A percentile compares a stretch with the other conserved stretches of the same genome.
These are phyloP conservation scores for Sitta carolinensis DNA, from an alignment of 2,797 vertebrate species.

Conservation along the genomic window DNA sequence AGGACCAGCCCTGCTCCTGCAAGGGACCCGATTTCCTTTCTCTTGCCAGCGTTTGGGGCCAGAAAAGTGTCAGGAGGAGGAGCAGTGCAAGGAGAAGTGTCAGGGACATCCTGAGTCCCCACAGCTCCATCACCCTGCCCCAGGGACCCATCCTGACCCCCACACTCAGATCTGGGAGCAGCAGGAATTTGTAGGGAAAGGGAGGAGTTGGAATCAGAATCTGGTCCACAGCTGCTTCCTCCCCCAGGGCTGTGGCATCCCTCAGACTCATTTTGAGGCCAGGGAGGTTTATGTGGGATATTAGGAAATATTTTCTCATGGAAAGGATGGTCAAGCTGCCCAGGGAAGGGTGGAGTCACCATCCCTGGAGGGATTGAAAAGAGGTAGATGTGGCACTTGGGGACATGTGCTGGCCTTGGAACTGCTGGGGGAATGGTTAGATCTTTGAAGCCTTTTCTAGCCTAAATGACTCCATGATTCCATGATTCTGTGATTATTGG, in stretches of 20 bases:
- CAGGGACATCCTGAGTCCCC: background rate
- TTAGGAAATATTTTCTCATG: background rate
- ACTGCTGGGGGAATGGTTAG: background rate
- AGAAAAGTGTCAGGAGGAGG: background rate
- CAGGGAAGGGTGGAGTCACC: background rate
- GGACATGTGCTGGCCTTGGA: background rate
- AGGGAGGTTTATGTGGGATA: background rate
- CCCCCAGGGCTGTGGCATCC: background rate
- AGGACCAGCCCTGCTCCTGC: background rate
- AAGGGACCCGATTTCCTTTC: background rate
- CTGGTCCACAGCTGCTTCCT: background rate
- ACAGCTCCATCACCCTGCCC: background rate
- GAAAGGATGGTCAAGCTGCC: background rate
- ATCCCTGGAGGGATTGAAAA: background rate
- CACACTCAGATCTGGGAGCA: fast-evolving
- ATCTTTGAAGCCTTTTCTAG: background rate
- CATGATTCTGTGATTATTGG: background rate
- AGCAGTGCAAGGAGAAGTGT: background rate
- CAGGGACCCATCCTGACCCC: background rate
- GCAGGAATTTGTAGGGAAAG: background rate
- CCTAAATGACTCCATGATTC: background rate
- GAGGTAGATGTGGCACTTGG: background rate
- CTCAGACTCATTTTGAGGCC: background rate
- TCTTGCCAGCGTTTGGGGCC: background rate
- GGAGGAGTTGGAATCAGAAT: background rate